Evolutionary conservation across 2,797 vertebrate species (phyloP).

Genomic region (Amblyraja radiata): DNA sequence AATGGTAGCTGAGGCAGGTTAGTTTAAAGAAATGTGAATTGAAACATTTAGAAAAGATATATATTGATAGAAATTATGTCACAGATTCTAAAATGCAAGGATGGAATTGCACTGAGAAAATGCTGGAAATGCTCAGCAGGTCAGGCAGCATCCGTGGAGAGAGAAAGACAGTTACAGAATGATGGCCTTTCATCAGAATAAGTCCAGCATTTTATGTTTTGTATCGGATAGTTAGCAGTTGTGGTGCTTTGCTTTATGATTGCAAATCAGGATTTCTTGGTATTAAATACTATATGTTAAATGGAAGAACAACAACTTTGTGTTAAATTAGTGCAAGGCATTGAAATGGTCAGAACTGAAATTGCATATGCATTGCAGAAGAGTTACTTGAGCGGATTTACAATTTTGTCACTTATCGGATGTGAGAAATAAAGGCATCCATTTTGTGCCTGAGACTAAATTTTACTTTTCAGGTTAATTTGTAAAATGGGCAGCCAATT

Average conservation of each 20-base stretch:
- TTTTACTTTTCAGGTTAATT: neutral
- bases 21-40: neutral
- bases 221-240: too few relatives aligned
- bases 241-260: too few relatives aligned
- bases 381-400: neutral
- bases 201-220: too few relatives aligned
- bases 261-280: neutral
- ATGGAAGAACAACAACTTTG: neutral
- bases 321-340: too few relatives aligned
- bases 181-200: too few relatives aligned
- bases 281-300: neutral
- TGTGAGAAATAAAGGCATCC: neutral
- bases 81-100: neutral
- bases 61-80: neutral
- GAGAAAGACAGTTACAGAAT: too few relatives aligned
- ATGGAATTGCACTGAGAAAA: neutral
- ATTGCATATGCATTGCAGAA: too few relatives aligned
- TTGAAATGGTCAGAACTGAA: neutral
- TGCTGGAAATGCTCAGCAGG: too few relatives aligned
- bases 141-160: too few relatives aligned
- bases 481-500: neutral
- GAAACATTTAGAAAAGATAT: neutral
- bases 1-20: neutral
- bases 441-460: neutral
- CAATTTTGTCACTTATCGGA: neutral